Conservation (phyloP, 2,797 vertebrate genomes). For the Alectoris magna region DNA sequence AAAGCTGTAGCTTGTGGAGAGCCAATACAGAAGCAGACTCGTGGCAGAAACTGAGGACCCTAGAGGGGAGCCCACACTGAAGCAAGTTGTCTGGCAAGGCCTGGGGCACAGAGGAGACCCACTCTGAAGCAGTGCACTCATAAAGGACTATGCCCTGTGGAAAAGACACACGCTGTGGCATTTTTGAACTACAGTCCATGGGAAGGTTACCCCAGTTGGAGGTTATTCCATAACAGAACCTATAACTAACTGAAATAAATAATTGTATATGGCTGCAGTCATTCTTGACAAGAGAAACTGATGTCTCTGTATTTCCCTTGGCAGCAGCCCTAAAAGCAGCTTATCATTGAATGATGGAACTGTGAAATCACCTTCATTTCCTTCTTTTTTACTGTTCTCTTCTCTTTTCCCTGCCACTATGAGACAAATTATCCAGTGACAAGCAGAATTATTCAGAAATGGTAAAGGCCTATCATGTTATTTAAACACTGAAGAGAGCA, state of each 20-base stretch:
- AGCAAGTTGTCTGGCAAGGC: neutral
- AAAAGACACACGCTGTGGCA: neutral
- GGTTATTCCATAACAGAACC: neutral
- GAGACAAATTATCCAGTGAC: neutral
- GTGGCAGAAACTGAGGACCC: neutral
- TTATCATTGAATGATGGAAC: neutral
- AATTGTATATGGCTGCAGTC: neutral
- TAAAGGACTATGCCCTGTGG: neutral
- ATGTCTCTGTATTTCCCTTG: neutral
- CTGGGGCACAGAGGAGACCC: neutral
- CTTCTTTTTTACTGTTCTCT: neutral
- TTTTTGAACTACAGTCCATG: neutral
- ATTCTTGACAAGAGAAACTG: neutral
- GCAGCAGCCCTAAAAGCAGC: neutral
- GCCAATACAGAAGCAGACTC: neutral
- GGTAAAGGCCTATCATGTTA: neutral
- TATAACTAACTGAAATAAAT: neutral
- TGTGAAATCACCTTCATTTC: neutral
- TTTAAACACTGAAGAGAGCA: neutral
- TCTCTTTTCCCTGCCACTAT: neutral
- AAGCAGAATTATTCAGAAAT: slow-evolving; percentile 13
- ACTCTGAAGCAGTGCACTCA: neutral
- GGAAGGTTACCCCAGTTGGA: neutral
- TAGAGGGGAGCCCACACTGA: neutral
- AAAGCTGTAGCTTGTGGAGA: neutral